Base-by-base conservation (phyloP, 2,888 invertebrate genomes). In the Oscheius sp. region DNA sequence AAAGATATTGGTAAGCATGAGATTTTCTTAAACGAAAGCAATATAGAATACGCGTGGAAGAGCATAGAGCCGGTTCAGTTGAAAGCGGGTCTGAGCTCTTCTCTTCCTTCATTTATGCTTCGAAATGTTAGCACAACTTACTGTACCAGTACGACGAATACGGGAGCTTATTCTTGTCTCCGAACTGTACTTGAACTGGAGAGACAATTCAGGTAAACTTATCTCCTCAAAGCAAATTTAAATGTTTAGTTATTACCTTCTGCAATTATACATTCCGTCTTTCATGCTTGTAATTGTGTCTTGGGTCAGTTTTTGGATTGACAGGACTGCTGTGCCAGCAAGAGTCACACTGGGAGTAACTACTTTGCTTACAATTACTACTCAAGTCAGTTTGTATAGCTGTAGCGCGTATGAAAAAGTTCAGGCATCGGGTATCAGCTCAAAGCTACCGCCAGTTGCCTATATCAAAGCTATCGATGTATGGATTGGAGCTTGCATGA, bases 251-350 rank as follows among this genome's bases (percentile, higher is more conserved):
- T 98, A 97, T 93, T 98, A 97, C 92, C 93, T 98, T 89, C 96
- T 98, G 90, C 97, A 97, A 93, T 96, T 97, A 92, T 98, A 98
- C 93, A 96, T 97, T 90, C 98, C 98, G 71, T 96, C 96, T 92
- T 96, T 95, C 59, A 89, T 89, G 88, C 76, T 90, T 33, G 88
- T 89, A 47, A 87, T 87, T 58, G 86, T 87, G 35, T 86, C 86
- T 13, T 83, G 84, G 86, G 84, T 86, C 1, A 86, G 85, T 11
- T 87, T 87, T 75, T 87, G 88, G 88, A 77, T 88, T 32, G 86
- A 86, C 60, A 62, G 83, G 55, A 77, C 78, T 7, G 83, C 85
- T 0, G 84, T 84, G 11, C 85, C 85, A 2, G 85, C 84, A 9
- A 60, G 85, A 76, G 84, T 85, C 5, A 85, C 85, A 1, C 92